These are phyloP conservation scores for Monopis laevigella DNA, from an alignment of 2,888 invertebrate species.

Conservation along the genomic window DNA sequence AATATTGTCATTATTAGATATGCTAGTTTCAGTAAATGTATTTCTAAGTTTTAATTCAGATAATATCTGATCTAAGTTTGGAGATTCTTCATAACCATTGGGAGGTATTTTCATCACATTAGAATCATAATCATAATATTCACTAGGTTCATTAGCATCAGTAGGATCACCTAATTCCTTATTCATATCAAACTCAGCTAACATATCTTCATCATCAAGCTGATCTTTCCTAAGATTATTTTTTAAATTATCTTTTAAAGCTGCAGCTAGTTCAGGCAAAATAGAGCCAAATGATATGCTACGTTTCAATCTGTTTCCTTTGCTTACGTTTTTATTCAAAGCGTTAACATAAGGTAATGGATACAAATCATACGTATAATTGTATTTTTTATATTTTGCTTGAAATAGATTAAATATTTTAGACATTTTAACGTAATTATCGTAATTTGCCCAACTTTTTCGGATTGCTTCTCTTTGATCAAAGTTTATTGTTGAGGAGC, in stretches of 20 bases:
- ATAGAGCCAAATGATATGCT: conserved; percentile 37
- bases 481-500: conserved; percentile 76
- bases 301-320: conserved; percentile 30
- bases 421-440: conserved; percentile 35
- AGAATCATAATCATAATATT: conserved; percentile 42
- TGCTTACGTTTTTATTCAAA: conserved; percentile 14
- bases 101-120: conserved; percentile 61
- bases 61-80: neutral
- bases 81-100: conserved; percentile 17
- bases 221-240: conserved; percentile 23
- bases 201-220: conserved; percentile 27
- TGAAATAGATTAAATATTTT: conserved; percentile 32
- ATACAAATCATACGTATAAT: conserved; percentile 43
- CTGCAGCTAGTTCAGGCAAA: conserved; percentile 45
- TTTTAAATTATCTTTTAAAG: conserved; percentile 26
- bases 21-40: neutral
- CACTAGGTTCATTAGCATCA: too few relatives aligned
- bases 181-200: conserved; percentile 54
- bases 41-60: neutral
- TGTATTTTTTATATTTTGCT: conserved; percentile 44
- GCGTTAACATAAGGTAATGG: conserved; percentile 2
- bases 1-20: neutral
- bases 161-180: conserved; percentile 41
- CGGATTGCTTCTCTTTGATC: conserved; percentile 73
- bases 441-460: conserved; percentile 74